A percentile compares a stretch with the other conserved stretches of the same genome.
phyloP scores from a whole-genome alignment of 1,140 invertebrate genomes.

The Pygmarrhopalites habei region DNA sequence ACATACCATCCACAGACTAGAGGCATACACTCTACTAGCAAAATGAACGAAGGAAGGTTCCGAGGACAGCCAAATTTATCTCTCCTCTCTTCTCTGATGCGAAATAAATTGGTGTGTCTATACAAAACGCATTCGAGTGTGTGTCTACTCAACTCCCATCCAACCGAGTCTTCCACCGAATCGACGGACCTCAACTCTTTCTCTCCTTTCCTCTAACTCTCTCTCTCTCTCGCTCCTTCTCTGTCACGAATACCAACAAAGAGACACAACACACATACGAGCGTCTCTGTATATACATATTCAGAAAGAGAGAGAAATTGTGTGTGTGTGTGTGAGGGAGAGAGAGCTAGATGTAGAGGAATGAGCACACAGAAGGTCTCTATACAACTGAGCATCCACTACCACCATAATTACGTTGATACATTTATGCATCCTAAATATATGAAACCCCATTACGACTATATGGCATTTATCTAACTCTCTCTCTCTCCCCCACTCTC shows the following conservation, averaged over 20 bases:
- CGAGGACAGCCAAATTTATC: slow-evolving; percentile 26
- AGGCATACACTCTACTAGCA: no score
- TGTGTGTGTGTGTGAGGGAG: no score
- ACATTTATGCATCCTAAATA: background rate
- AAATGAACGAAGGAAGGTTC: slow-evolving; percentile 1
- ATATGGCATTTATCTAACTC: no score
- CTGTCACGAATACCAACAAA: background rate
- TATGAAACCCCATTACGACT: background rate
- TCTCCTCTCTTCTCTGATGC: slow-evolving; percentile 30
- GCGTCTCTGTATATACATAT: no score
- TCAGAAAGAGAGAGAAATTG: no score
- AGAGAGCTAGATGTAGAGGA: no score
- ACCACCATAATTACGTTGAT: slow-evolving; percentile 2
- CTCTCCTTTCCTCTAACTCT: background rate
- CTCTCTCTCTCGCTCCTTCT: no score
- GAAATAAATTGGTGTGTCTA: slow-evolving; percentile 33
- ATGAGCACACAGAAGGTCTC: no score
- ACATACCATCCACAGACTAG: no score
- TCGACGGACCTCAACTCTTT: slow-evolving; percentile 15
- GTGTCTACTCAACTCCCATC: slow-evolving; percentile 14
- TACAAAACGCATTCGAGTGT: slow-evolving; percentile 28
- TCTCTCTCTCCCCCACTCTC: background rate
- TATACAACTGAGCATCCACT: no score
- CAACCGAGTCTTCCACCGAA: background rate
- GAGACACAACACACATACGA: background rate